Evolutionary conservation across 2,888 invertebrate genomes (phyloP), one percentile per base, ranked within the genome.

Genomic region (Subacronicta megacephala): DNA sequence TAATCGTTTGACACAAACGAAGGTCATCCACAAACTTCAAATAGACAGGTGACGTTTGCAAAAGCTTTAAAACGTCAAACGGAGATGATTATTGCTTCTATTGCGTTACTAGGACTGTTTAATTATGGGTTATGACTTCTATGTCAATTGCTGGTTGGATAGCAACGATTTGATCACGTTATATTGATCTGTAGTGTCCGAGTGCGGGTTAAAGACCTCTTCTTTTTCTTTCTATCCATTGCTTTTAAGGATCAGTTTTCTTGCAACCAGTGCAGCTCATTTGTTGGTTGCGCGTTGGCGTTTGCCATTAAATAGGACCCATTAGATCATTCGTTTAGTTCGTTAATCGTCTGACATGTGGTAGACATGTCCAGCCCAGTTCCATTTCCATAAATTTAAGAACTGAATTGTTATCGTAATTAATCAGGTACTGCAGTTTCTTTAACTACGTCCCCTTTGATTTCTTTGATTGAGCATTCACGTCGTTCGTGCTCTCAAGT

Each of bases 1-100:
- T 37, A 51, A 59, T 40, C 40, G 20, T 49, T 62, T 55, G 59
- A 70, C 59, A 53, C 17, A 5, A 31, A 31, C 13, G 70, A 74
- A 74, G 72, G 72, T 74, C 72, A 47, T 17, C 33, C 12, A 15
- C 46, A 46, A 33, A 60, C 59, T 69, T 53, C 60, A 60, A 72
- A 72, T 72, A 72, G 69, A 59, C 43, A 62, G 44, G 23, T 56
- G 72, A 62, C 70, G 59, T 58, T 65, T 49, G 41, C 17, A 7
- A 68, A 52, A 29, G 33, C 23, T 52, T 53, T 60, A 13, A 53
- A 56, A 53, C 49, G 56, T 57, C 51, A 52, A 57, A 26, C 37
- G 35, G 36, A 41, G 40, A 54, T 7, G 18, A 49, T n/a, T 55
- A 50, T 33, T 55, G 37, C 43, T 20, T 35, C 7, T 1, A 20